Percentiles rank a stretch among this genome's conserved stretches.
phyloP scores from a whole-genome alignment of 2,888 invertebrate genomes.

The Ypsolopha scabrella region DNA sequence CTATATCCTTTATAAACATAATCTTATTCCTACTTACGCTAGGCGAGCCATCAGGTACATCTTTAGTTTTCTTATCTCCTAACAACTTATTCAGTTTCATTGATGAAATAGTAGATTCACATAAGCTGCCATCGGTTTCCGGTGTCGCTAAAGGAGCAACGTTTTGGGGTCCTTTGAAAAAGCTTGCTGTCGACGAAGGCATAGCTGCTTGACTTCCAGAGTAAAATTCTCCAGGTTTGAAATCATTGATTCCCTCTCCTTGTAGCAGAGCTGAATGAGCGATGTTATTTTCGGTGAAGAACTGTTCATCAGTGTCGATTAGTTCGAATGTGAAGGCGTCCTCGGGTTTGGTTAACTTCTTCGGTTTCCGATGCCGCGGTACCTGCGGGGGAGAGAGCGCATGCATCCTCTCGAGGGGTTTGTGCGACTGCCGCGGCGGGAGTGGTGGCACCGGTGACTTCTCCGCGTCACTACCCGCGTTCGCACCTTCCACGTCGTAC shows the following conservation, averaged over 20 bases:
- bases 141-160: slow-evolving; percentile 72
- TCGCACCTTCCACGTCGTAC: slow-evolving; percentile 61
- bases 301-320: slow-evolving; percentile 83
- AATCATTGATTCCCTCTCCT: slow-evolving; percentile 44
- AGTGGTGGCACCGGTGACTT: slow-evolving; percentile 78
- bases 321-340: slow-evolving; percentile 88
- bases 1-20: slow-evolving; percentile 74
- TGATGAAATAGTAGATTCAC: slow-evolving; percentile 66
- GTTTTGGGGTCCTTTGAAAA: slow-evolving; percentile 53
- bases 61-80: slow-evolving; percentile 50
- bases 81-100: slow-evolving; percentile 59
- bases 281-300: slow-evolving; percentile 61
- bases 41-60: slow-evolving; percentile 52
- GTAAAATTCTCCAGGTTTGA: slow-evolving; percentile 64
- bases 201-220: slow-evolving; percentile 47
- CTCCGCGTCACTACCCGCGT: slow-evolving; percentile 59
- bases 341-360: slow-evolving; percentile 73
- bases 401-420: slow-evolving; percentile 73
- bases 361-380: slow-evolving; percentile 76
- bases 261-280: slow-evolving; percentile 52
- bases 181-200: slow-evolving; percentile 43
- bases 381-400: slow-evolving; percentile 76
- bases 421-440: slow-evolving; percentile 74
- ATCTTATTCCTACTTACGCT: slow-evolving; percentile 66
- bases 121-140: slow-evolving; percentile 71